Conservation (phyloP, 2,113 vertebrate genomes). For the Eretmochelys imbricata region DNA sequence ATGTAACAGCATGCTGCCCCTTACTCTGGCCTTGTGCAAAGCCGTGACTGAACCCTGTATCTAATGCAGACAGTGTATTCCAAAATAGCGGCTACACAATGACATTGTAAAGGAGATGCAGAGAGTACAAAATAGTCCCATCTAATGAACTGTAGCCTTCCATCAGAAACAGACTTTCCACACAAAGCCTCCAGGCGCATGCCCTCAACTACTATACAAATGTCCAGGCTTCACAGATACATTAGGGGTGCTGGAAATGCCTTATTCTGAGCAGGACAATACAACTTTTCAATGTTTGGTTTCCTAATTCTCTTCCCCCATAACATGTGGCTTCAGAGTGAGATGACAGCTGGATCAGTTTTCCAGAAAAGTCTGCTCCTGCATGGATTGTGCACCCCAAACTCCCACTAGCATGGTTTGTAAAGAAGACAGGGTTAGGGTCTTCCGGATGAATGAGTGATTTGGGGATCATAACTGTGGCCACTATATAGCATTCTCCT, state of each 20-base stretch:
- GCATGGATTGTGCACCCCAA: rapidly evolving
- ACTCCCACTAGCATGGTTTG: neutral
- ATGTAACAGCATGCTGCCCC: neutral
- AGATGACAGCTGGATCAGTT: neutral
- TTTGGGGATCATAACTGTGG: neutral
- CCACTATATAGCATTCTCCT: neutral
- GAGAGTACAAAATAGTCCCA: neutral
- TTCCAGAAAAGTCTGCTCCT: neutral
- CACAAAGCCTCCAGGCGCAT: conserved; percentile 19
- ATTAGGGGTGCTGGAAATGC: conserved; percentile 7
- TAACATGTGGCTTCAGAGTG: neutral
- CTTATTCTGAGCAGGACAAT: neutral
- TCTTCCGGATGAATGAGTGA: neutral
- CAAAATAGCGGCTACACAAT: neutral
- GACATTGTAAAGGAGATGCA: neutral
- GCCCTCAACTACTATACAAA: neutral
- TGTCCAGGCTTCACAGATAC: conserved; percentile 26
- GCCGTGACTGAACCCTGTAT: neutral
- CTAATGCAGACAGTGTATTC: neutral
- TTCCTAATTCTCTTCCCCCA: neutral
- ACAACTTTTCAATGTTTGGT: neutral
- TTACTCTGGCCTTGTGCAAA: neutral
- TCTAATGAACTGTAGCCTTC: neutral
- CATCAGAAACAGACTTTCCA: neutral
- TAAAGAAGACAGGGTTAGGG: rapidly evolving